Percentiles rank a stretch among this genome's conserved stretches.
Evolutionary conservation across 2,797 vertebrate genomes (phyloP).

Genomic region (Leptodactylus fallax): DNA sequence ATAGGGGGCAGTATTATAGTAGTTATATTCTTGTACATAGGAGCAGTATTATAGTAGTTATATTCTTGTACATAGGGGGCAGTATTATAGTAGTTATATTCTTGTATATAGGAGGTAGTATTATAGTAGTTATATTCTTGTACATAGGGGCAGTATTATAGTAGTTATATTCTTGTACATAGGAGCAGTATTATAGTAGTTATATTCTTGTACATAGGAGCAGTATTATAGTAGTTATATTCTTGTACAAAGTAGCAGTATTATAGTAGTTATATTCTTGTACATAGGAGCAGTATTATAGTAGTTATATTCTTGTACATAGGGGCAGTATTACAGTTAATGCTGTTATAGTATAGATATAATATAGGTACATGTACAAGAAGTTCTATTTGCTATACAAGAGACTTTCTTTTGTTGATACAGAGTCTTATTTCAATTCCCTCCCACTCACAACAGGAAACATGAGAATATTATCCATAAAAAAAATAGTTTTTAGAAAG

Average conservation of each 20-base stretch:
- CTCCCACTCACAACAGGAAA: no score
- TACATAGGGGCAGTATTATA: not conserved
- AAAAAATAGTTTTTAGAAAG: no score
- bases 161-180: conserved; percentile 14
- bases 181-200: conserved; percentile 2
- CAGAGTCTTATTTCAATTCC: no score
- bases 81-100: conserved; percentile 5
- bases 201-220: not conserved
- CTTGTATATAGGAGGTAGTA: not conserved
- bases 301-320: no score
- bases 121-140: conserved; percentile 11
- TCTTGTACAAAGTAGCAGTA: not conserved
- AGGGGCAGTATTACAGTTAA: no score
- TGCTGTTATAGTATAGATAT: no score
- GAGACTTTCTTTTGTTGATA: no score
- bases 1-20: not conserved
- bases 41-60: not conserved
- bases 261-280: conserved; percentile 7
- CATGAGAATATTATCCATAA: no score
- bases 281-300: no score
- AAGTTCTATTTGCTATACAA: no score
- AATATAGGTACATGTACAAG: no score
- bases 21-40: not conserved
- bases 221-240: conserved; percentile 8
- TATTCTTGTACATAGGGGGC: not conserved